Base-by-base conservation (phyloP, 2,888 invertebrate species). In the Volucella zonaria region DNA sequence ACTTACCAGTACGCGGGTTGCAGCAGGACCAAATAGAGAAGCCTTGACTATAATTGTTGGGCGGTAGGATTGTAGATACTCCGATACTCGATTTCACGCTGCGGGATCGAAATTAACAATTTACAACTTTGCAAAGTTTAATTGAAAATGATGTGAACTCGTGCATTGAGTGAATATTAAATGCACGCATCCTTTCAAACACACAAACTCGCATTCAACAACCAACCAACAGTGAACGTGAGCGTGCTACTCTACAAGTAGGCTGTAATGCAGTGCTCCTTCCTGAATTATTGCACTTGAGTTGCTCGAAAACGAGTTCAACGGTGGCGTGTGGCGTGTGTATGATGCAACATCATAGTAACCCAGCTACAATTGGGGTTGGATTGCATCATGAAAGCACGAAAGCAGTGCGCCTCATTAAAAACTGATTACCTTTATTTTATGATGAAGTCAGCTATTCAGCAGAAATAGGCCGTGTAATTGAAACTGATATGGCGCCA, bases 111-210 rank as follows among this genome's bases (percentile, higher is more conserved):
- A 83, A 79, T 79, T 83, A 83, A 71, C 70, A 83, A 78, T 79
- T 83, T 79, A 75, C 79, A 71, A 75, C 79, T 83, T 78, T 75
- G 52, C 74, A 42, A 79, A 83, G 83, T 83, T 79, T 83, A 83
- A 83, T 83, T 83, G 83, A 83, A 83, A 83, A 83, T 79, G 66
- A 79, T 82, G 82, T 59, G 78, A 78, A 61, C 73, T 58, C 78
- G 43, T 59, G 70, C 70, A 78, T 59, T 61, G 83, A 59, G 64
- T 75, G 70, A 47, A 83, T 79, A 75, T 75, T 74, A 75, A 79
- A 70, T 66, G 43, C 68, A 78, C 78, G 61, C 75, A 82, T 74
- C 68, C 64, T 31, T 64, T n/a, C 51, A 42, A 18, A 56, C 15
- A 10, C 49, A 56, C 47, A 18, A 51, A 14, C 14, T 54, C 31